Percentiles rank a stretch among this genome's conserved stretches.
phyloP scores from a whole-genome alignment of 2,888 invertebrate species.

The Bembecia ichneumoniformis region DNA sequence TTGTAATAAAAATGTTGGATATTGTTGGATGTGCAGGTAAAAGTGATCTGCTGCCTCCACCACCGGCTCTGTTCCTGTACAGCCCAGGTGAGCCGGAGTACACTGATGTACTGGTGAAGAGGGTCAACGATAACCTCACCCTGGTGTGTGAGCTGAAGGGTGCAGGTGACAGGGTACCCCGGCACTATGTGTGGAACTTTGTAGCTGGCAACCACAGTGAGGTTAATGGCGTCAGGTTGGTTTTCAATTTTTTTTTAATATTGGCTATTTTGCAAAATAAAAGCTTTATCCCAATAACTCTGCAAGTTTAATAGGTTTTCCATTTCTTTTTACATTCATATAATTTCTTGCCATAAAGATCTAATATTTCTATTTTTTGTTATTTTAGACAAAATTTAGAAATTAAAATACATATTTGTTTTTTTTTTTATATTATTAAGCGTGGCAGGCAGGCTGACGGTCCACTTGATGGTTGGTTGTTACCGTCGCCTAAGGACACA shows the following conservation, averaged over 20 bases:
- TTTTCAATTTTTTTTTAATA: background rate
- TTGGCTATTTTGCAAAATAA: no score
- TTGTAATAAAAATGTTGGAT: background rate
- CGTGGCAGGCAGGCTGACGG: no score
- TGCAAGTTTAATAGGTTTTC: no score
- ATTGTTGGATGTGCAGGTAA: conserved; percentile 10
- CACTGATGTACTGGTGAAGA: conserved; percentile 49
- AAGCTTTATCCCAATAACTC: no score
- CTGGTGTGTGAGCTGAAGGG: conserved; percentile 49
- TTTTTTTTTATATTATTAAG: no score
- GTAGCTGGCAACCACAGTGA: conserved; percentile 29
- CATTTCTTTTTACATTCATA: no score
- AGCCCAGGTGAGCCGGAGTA: conserved; percentile 50
- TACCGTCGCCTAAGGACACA: no score
- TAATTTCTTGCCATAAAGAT: no score
- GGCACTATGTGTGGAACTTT: conserved; percentile 53
- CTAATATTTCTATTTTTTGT: no score
- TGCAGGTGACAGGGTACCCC: conserved; percentile 21
- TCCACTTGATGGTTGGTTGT: no score
- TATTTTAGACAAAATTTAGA: no score
- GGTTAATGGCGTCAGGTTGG: conserved; percentile 24
- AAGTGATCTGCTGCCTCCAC: conserved; percentile 13
- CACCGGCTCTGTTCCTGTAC: conserved; percentile 35
- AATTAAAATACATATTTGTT: no score
- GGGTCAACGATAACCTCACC: conserved; percentile 46